These are phyloP conservation scores for Nomada goodeniana DNA, from an alignment of 2,888 invertebrate species.

Conservation along the genomic window DNA sequence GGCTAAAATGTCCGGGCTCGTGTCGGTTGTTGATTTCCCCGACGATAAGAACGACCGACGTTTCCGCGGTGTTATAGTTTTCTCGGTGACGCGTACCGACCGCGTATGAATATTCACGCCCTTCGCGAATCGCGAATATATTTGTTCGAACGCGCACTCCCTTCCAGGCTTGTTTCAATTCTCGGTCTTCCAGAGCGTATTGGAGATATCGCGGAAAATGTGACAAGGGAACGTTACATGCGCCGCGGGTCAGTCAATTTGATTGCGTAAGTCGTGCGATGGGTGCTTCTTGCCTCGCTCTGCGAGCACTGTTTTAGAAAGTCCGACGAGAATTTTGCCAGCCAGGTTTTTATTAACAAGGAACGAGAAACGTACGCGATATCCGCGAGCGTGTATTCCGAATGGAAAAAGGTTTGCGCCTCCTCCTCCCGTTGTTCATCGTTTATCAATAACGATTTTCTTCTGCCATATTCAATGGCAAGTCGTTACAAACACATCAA, in stretches of 20 bases:
- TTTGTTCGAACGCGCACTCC: background rate
- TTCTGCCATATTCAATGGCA: slow-evolving; percentile 20
- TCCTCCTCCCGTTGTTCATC: slow-evolving; percentile 23
- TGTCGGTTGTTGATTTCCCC: background rate
- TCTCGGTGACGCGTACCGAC: background rate
- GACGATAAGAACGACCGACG: slow-evolving; percentile 15
- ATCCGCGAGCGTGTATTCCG: slow-evolving; percentile 13
- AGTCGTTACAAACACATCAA: slow-evolving; percentile 38
- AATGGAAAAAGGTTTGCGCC: background rate
- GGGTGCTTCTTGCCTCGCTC: background rate
- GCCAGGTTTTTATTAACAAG: background rate
- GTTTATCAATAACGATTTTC: slow-evolving; percentile 49
- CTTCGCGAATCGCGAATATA: background rate
- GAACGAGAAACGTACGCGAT: background rate
- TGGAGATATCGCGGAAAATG: background rate
- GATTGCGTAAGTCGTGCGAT: background rate
- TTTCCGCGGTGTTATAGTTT: slow-evolving; percentile 23
- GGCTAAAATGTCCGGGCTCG: background rate
- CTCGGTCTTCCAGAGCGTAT: background rate
- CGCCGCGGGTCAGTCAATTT: no score
- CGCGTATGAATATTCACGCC: slow-evolving; percentile 21
- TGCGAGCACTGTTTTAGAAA: no score
- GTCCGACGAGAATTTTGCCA: background rate
- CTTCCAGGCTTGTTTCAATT: background rate
- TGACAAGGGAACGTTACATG: background rate